Base-by-base conservation (phyloP, 2,113 vertebrate genomes). In the Ctenodactylus gundi region DNA sequence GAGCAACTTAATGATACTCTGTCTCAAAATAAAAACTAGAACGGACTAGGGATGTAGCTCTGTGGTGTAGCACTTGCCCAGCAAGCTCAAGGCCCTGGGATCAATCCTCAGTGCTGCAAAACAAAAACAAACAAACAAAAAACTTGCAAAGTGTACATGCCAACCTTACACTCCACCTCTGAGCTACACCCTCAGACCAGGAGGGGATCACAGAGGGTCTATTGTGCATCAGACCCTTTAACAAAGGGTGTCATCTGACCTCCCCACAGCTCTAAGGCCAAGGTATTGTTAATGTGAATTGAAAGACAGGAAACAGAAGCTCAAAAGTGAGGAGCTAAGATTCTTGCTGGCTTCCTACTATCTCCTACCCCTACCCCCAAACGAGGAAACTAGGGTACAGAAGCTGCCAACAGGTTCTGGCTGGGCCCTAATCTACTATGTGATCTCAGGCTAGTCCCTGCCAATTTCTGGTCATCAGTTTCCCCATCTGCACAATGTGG, bases 371-470 rank as follows among this genome's bases (percentile, higher is more conserved):
- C 23, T 1, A n/a, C 53, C 44, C 6, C 18, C n/a, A n/a, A n/a
- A n/a, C n/a, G n/a, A 25, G 10, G 36, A 70, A 49, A 21, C 4
- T 78, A 36, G 17, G 65, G 55, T 53, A 60, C 1, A 41, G 29
- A 62, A 41, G 51, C 53, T 62, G 49, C 11, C 7, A 0, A 51
- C 27, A 25, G 88, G 65, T 44, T 57, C 55, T 81, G 31, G 25
- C 9, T 51, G 53, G 55, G 64, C 3, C 41, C 67, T 85, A 34
- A 58, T 27, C 31, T 20, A 41, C 21, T 20, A 4, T 34, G 80
- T 80, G 58, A 75, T n/a, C 58, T 89, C 65, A 92, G 80, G 14
- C 58, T 75, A 58, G 29, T 29, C 39, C 57, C 49, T 83, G 49
- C 9, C 55, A 85, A 46, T 62, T 31, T n/a, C 53, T 46, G 44